phyloP scores from a whole-genome alignment of 2,888 invertebrate species.

The Pemphredon lugubris region DNA sequence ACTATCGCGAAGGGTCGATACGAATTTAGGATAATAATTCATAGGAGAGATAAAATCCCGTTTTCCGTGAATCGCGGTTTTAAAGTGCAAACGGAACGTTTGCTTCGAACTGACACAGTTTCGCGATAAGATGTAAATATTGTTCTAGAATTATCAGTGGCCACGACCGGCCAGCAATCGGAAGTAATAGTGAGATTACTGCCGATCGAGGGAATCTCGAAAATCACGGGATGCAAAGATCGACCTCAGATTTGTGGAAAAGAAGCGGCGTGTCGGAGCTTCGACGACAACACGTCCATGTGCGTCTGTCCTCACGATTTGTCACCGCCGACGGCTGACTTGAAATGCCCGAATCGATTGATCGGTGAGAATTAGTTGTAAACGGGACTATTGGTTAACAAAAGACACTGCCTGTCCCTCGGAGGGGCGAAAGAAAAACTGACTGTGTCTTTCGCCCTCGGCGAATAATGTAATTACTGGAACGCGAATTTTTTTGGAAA shows the following conservation, averaged over 20 bases:
- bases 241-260: constrained; percentile 83
- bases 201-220: constrained; percentile 46
- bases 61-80: too few species aligned
- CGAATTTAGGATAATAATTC: too few species aligned
- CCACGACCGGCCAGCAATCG: constrained; percentile 46
- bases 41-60: too few species aligned
- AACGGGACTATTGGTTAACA: too few species aligned
- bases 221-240: constrained; percentile 71
- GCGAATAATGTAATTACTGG: too few species aligned
- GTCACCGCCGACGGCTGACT: constrained; percentile 84
- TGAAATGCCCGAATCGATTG: constrained; percentile 84
- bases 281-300: constrained; percentile 82
- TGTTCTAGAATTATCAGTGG: constrained; percentile 64
- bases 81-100: neutral
- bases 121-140: constrained; percentile 30
- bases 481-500: too few species aligned
- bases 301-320: constrained; percentile 87
- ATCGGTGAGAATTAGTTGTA: constrained; percentile 81
- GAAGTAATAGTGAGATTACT: constrained; percentile 58
- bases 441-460: too few species aligned
- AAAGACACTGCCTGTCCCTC: too few species aligned
- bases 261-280: constrained; percentile 85
- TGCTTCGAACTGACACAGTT: constrained; percentile 6
- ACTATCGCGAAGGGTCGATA: too few species aligned
- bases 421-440: too few species aligned